Evolutionary conservation across 2,888 invertebrate genomes (phyloP).

Genomic region (Hypena proboscidalis): DNA sequence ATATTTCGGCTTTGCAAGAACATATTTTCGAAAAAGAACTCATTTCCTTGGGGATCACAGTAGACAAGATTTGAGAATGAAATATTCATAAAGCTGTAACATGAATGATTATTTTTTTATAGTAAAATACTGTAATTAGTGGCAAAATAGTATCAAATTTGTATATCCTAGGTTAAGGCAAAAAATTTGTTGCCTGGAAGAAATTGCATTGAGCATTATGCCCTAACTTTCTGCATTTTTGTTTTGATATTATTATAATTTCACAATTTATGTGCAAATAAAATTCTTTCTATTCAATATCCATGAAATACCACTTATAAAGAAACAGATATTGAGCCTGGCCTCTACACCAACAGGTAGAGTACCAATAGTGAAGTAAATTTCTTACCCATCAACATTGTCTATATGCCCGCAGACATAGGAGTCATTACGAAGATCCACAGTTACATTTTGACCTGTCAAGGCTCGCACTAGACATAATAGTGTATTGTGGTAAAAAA

Average conservation of each 20-base stretch:
- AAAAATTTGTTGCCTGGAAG: no score
- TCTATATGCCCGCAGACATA: constrained; percentile 86
- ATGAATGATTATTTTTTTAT: constrained; percentile 15
- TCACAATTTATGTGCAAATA: no score
- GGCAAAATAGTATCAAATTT: no score
- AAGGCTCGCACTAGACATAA: constrained; percentile 87
- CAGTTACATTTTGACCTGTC: constrained; percentile 85
- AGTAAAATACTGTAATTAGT: no score
- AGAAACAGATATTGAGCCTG: no score
- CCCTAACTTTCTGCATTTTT: no score
- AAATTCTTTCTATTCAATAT: no score
- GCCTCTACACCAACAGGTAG: no score
- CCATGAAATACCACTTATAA: no score
- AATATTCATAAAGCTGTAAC: constrained; percentile 88
- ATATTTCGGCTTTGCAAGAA: constrained; percentile 88
- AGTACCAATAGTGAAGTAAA: not conserved
- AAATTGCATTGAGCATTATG: no score
- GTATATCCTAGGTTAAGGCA: no score
- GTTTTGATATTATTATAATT: no score
- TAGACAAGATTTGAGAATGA: constrained; percentile 86
- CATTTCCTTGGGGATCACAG: constrained; percentile 86
- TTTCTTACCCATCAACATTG: constrained; percentile 87
- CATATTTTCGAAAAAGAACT: constrained; percentile 86
- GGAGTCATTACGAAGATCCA: constrained; percentile 88
- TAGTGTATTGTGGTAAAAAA: constrained; percentile 85